Conservation (phyloP, 2,888 invertebrate species). For the Heteromurus nitidus region DNA sequence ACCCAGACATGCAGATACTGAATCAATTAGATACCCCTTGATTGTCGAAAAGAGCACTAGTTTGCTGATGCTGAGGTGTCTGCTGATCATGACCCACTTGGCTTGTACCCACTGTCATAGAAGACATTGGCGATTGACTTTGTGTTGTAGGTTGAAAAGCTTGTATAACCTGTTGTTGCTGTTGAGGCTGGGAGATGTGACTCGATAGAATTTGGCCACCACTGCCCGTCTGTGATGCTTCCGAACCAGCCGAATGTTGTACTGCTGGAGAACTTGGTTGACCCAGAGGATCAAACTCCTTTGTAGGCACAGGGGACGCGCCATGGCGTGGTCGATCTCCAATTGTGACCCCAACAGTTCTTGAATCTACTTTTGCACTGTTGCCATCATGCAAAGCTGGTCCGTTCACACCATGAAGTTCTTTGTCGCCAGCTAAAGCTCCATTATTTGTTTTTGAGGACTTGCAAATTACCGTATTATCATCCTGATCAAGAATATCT, state of each 20-base stretch:
- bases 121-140: slow-evolving; percentile 16
- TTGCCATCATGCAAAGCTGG: background rate
- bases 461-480: slow-evolving; percentile 71
- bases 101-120: slow-evolving; percentile 14
- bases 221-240: slow-evolving; percentile 1
- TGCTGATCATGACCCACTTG: slow-evolving; percentile 77
- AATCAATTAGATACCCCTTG: slow-evolving; percentile 19
- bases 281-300: slow-evolving; percentile 43
- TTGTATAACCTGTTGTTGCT: slow-evolving; percentile 49
- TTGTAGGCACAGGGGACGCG: slow-evolving; percentile 2
- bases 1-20: background rate
- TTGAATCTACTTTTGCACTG: background rate
- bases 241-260: background rate
- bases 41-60: slow-evolving; percentile 23
- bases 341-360: background rate
- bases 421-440: background rate
- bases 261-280: background rate
- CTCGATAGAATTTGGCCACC: background rate
- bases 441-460: background rate
- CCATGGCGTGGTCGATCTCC: background rate
- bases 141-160: slow-evolving; percentile 35
- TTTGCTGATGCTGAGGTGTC: slow-evolving; percentile 86
- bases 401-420: background rate
- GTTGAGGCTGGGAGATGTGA: slow-evolving; percentile 10
- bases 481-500: slow-evolving; percentile 78